phyloP scores from a whole-genome alignment of 1,140 invertebrate species.

The Caenorhabditis tropicalis region DNA sequence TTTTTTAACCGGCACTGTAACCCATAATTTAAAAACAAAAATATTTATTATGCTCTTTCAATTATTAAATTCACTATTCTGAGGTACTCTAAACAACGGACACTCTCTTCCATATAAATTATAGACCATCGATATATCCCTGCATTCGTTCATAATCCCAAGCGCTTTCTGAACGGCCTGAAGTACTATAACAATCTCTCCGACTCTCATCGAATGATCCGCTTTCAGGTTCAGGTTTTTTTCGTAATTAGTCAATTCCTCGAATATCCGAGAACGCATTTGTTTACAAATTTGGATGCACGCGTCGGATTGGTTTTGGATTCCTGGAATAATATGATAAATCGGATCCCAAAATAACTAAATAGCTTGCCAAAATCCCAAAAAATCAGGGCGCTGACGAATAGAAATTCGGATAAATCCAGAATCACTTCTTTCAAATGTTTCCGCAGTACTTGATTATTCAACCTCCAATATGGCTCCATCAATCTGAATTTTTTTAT shows the following conservation, averaged over 20 bases:
- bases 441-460: background rate
- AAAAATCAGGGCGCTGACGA: background rate
- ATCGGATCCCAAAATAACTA: background rate
- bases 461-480: slow-evolving; percentile 5
- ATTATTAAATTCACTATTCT: background rate
- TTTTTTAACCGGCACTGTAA: no score
- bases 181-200: background rate
- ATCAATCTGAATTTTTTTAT: background rate
- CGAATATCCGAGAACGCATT: background rate
- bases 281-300: background rate
- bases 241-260: background rate
- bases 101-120: background rate
- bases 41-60: background rate
- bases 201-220: slow-evolving; percentile 2
- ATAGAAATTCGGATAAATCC: background rate
- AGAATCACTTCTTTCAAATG: background rate
- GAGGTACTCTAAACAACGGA: background rate
- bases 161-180: slow-evolving; percentile 4
- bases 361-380: background rate
- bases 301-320: background rate
- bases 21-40: no score
- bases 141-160: background rate
- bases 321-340: background rate
- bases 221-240: background rate
- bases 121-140: background rate